Evolutionary conservation across 2,888 invertebrate genomes (phyloP).

Genomic region (Cecidostiba fungosa): DNA sequence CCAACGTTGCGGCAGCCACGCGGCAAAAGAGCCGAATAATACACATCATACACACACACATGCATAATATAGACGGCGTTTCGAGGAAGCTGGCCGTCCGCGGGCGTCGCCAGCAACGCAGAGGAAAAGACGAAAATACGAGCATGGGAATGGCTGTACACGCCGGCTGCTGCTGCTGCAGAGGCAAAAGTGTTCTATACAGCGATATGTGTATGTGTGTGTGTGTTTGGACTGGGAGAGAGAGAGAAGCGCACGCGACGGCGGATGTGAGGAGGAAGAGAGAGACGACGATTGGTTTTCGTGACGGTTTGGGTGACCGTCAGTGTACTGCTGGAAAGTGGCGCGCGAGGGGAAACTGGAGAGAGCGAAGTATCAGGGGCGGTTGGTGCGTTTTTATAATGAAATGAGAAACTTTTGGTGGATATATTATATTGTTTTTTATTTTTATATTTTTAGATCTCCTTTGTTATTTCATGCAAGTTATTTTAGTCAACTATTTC

Average conservation of each 20-base stretch:
- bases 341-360: conserved; percentile 7
- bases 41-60: not conserved
- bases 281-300: not conserved
- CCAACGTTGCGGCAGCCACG: not conserved
- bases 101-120: conserved; percentile 30
- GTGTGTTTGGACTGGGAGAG: conserved; percentile 8
- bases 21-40: conserved; percentile 15
- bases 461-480: too few species aligned
- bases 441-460: too few species aligned
- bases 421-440: too few species aligned
- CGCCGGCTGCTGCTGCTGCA: conserved; percentile 7
- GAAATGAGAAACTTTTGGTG: too few species aligned
- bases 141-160: conserved; percentile 57
- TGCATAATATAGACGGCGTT: not conserved
- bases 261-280: not conserved
- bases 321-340: not conserved
- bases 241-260: not conserved
- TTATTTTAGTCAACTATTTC: too few species aligned
- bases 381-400: too few species aligned
- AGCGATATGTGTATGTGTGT: not conserved
- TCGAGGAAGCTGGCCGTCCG: conserved; percentile 29
- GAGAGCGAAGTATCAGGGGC: not conserved
- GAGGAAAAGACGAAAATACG: conserved; percentile 60
- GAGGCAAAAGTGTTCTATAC: not conserved
- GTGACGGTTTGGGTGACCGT: conserved; percentile 20